These are phyloP conservation scores for Tenualosa thibaudeaui DNA, from an alignment of 2,797 vertebrate genomes.

Conservation along the genomic window DNA sequence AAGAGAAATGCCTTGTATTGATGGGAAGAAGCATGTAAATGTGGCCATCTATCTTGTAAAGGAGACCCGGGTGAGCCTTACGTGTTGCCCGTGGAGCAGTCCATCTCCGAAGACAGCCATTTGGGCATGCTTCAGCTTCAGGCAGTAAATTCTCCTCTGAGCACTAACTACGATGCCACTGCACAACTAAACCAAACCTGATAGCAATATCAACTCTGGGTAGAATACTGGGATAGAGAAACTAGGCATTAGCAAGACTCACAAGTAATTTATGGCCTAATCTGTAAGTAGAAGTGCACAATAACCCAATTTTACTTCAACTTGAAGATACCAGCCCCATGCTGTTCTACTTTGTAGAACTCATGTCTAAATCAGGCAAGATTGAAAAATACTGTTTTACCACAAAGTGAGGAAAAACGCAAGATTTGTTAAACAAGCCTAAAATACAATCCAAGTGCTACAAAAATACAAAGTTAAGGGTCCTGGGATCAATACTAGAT, in stretches of 20 bases:
- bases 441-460: not conserved
- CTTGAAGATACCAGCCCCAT: not conserved
- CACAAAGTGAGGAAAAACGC: not conserved
- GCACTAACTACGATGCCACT: constrained; percentile 40
- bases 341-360: not conserved
- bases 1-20: constrained; percentile 28
- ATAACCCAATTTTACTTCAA: not conserved
- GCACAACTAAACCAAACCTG: constrained; percentile 12
- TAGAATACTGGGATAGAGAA: not conserved
- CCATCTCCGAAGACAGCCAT: constrained; percentile 62
- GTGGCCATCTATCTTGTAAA: constrained; percentile 64
- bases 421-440: no score
- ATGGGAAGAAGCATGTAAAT: constrained; percentile 61
- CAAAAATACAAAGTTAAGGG: not conserved
- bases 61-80: constrained; percentile 65
- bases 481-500: not conserved
- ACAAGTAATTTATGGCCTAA: not conserved
- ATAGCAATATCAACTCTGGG: not conserved
- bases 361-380: not conserved
- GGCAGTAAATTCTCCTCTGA: constrained; percentile 53
- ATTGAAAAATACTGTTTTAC: not conserved
- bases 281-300: not conserved
- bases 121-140: constrained; percentile 55
- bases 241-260: not conserved
- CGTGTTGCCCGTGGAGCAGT: constrained; percentile 63